Percentiles rank a stretch among this genome's conserved stretches.
Evolutionary conservation across 1,140 invertebrate genomes (phyloP).

Genomic region (Heterodera schachtii): DNA sequence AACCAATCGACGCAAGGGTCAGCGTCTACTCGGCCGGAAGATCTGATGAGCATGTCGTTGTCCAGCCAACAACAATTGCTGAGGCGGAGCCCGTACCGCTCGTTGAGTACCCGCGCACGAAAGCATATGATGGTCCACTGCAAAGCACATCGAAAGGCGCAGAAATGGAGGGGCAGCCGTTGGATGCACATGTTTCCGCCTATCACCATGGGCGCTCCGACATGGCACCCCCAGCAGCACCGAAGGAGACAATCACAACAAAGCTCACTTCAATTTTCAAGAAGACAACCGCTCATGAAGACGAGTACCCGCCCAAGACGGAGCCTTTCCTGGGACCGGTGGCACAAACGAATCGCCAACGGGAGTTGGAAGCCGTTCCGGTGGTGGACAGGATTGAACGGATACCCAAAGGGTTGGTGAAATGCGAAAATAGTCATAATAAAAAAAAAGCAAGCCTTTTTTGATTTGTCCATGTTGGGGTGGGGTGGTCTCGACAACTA

Average conservation of each 20-base stretch:
- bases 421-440: background rate
- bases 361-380: background rate
- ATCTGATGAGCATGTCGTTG: constrained; percentile 29
- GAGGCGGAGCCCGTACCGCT: background rate
- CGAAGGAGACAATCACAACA: background rate
- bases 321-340: constrained; percentile 6
- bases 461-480: too few species aligned
- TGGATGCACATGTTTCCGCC: constrained; percentile 32
- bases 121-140: background rate
- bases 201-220: constrained; percentile 33
- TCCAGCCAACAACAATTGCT: background rate
- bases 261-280: constrained; percentile 22
- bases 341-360: background rate
- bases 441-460: too few species aligned
- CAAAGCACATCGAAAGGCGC: background rate
- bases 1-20: constrained; percentile 29
- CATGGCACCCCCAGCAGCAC: background rate
- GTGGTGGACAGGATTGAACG: constrained; percentile 5
- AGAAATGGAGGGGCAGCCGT: constrained; percentile 13
- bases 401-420: constrained; percentile 10
- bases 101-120: constrained; percentile 3
- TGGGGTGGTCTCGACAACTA: too few species aligned
- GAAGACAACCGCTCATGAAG: constrained; percentile 9
- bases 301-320: background rate
- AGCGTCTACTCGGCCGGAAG: constrained; percentile 35